These are phyloP conservation scores for Sericinus montela DNA, from an alignment of 2,888 invertebrate genomes.

Conservation along the genomic window DNA sequence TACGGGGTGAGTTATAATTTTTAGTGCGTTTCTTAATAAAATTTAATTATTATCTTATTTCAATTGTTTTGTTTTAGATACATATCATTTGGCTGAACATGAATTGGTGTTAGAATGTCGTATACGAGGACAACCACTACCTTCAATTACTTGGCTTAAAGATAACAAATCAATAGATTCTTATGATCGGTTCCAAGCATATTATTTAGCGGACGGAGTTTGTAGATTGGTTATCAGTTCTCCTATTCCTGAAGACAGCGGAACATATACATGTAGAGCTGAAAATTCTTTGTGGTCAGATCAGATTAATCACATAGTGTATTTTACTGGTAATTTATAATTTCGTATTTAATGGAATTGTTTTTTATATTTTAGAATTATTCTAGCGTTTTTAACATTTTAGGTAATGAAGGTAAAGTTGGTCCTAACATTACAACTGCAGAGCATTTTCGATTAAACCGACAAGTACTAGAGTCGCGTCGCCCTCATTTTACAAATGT, in stretches of 20 bases:
- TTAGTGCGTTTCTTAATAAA: no score
- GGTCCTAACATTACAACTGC: slow-evolving; percentile 52
- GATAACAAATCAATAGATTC: slow-evolving; percentile 79
- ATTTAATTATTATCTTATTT: no score
- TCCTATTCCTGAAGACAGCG: slow-evolving; percentile 84
- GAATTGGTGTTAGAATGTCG: slow-evolving; percentile 89
- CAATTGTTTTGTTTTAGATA: slow-evolving; percentile 70
- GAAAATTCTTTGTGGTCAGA: slow-evolving; percentile 86
- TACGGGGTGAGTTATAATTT: slow-evolving; percentile 77
- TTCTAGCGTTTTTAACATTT: slow-evolving; percentile 30
- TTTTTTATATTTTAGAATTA: not conserved
- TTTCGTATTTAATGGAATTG: not conserved
- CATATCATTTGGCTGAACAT: slow-evolving; percentile 84
- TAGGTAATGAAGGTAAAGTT: slow-evolving; percentile 38
- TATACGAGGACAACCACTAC: slow-evolving; percentile 86
- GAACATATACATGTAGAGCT: slow-evolving; percentile 87
- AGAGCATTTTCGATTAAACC: slow-evolving; percentile 49
- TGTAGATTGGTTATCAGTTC: slow-evolving; percentile 83
- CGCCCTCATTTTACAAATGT: slow-evolving; percentile 84
- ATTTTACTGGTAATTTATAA: slow-evolving; percentile 78
- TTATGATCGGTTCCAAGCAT: slow-evolving; percentile 81
- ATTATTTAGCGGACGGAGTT: slow-evolving; percentile 85
- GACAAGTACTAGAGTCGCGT: slow-evolving; percentile 67
- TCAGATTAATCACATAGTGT: slow-evolving; percentile 85
- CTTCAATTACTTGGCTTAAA: slow-evolving; percentile 87